Conservation (phyloP, 64 coral and sea anemone genomes). For the Actinia tenebrosa region DNA sequence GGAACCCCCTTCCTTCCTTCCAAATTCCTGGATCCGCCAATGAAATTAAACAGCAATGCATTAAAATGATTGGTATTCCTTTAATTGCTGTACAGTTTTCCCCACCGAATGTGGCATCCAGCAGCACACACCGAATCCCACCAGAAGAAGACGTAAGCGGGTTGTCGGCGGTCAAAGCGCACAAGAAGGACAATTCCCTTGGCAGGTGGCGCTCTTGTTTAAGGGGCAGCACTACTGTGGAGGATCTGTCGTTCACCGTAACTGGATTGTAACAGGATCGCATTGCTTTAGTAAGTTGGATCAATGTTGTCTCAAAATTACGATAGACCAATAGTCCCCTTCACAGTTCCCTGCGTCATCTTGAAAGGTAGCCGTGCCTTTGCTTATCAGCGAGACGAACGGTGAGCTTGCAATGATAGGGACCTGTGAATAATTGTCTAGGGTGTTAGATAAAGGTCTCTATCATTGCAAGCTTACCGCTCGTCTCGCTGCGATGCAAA, state of each 20-base stretch:
- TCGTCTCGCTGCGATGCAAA: no score
- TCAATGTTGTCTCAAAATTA: not conserved
- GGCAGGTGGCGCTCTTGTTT: slow-evolving; percentile 45
- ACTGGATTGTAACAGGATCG: slow-evolving; percentile 29
- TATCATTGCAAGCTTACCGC: no score
- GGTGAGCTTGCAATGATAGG: no score
- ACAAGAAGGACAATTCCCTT: slow-evolving; percentile 48
- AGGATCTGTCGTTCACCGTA: slow-evolving; percentile 34
- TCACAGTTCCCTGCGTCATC: no score
- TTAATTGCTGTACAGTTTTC: not conserved
- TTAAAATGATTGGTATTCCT: not conserved
- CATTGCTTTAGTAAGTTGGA: slow-evolving; percentile 62
- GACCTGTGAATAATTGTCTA: no score
- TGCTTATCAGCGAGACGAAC: no score
- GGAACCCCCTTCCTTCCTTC: no score
- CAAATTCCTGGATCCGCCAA: no score
- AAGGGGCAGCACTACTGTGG: slow-evolving; percentile 58
- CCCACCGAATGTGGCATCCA: slow-evolving; percentile 1
- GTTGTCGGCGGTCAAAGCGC: slow-evolving; percentile 43
- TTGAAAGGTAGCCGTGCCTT: no score
- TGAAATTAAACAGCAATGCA: no score
- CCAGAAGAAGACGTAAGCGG: slow-evolving; percentile 17
- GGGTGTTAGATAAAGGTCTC: no score
- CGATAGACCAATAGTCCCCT: no score
- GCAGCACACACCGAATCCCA: not conserved